Conservation (phyloP, 2,888 invertebrate genomes). For the Amitus sp. region DNA sequence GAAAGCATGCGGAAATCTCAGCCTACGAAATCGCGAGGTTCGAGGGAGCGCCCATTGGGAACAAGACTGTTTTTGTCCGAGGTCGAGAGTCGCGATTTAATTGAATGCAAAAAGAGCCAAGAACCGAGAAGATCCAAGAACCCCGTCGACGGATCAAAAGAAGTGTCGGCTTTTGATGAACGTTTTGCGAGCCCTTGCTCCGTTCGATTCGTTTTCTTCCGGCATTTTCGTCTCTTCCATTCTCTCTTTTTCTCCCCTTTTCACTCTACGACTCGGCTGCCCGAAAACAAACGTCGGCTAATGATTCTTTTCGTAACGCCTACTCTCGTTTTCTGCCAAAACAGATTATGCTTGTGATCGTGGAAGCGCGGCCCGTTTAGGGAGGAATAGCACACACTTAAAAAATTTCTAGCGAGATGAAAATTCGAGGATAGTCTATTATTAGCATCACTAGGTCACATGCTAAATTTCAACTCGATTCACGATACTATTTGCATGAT, state of each 20-base stretch:
- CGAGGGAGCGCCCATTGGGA: not conserved
- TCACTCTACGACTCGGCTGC: constrained; percentile 13
- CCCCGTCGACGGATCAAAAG: constrained; percentile 27
- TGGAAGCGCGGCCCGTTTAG: too few species aligned
- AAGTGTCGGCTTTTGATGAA: constrained; percentile 26
- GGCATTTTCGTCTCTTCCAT: constrained; percentile 32
- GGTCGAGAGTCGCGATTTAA: constrained; percentile 48
- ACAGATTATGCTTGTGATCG: too few species aligned
- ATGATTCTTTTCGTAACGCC: constrained; percentile 2
- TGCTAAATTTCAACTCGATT: too few species aligned
- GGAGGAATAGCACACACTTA: too few species aligned
- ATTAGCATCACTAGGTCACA: too few species aligned
- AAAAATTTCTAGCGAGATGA: too few species aligned
- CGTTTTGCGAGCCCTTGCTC: not conserved
- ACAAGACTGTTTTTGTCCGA: constrained; percentile 17
- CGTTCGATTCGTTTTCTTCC: constrained; percentile 6
- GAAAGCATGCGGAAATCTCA: constrained; percentile 6
- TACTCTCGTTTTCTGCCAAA: not conserved
- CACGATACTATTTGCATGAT: too few species aligned
- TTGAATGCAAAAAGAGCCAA: constrained; percentile 51
- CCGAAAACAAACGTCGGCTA: constrained; percentile 12
- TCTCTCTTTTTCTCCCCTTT: constrained; percentile 22
- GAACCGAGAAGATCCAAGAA: too few species aligned
- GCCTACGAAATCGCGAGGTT: too few species aligned
- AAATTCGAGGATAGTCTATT: too few species aligned